A percentile compares a stretch with the other conserved stretches of the same genome.
phyloP scores from a whole-genome alignment of 2,888 invertebrate genomes.

The Eremobia ochroleuca region DNA sequence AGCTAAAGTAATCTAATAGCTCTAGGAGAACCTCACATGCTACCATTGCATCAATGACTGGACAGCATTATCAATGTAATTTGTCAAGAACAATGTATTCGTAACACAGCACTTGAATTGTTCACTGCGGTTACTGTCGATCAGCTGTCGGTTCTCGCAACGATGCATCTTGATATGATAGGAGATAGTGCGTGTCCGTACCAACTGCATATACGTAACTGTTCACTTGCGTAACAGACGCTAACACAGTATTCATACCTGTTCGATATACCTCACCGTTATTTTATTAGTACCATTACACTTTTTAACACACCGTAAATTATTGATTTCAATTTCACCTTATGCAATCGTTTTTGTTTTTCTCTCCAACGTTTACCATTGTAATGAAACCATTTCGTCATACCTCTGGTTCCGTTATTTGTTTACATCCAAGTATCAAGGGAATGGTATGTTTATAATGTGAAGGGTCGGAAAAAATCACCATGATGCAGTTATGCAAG shows the following conservation, averaged over 20 bases:
- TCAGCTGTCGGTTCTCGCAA: constrained; percentile 84
- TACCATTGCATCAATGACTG: constrained; percentile 31
- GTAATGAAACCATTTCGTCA: constrained; percentile 30
- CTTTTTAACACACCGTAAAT: constrained; percentile 64
- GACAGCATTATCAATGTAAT: constrained; percentile 52
- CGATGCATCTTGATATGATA: constrained; percentile 85
- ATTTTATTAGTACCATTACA: constrained; percentile 77
- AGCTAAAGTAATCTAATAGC: not conserved
- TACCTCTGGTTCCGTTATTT: constrained; percentile 49
- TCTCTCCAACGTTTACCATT: constrained; percentile 42
- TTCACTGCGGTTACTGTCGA: constrained; percentile 71
- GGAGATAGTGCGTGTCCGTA: constrained; percentile 86
- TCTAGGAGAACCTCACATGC: constrained; percentile 10
- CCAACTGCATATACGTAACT: constrained; percentile 78
- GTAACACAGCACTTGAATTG: constrained; percentile 22
- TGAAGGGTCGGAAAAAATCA: constrained; percentile 65
- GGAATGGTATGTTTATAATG: constrained; percentile 65
- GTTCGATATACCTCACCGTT: constrained; percentile 74
- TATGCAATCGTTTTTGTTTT: constrained; percentile 51
- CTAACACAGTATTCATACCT: constrained; percentile 71
- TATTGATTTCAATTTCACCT: constrained; percentile 28
- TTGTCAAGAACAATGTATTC: constrained; percentile 48
- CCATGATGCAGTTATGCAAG: constrained; percentile 74
- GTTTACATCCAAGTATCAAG: constrained; percentile 53
- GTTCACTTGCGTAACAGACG: constrained; percentile 80